These are phyloP conservation scores for Hyaena hyaena DNA, from an alignment of 2,113 vertebrate genomes.

Conservation along the genomic window DNA sequence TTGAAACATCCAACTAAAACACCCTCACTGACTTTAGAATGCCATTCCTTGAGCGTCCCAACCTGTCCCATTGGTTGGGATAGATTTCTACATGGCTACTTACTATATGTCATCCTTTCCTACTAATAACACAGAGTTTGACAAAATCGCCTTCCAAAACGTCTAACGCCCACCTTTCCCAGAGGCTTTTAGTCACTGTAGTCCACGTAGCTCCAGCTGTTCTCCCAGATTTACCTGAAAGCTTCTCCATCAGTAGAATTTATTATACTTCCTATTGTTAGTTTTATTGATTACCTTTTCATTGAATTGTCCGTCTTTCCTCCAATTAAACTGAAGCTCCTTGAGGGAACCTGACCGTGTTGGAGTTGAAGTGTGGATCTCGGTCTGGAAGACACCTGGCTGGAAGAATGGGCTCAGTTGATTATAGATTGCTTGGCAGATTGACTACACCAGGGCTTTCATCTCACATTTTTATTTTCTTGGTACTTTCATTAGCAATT, in stretches of 20 bases:
- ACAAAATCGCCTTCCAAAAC: background rate
- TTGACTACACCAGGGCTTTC: background rate
- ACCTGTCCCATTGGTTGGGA: rapidly evolving
- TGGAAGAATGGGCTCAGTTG: background rate
- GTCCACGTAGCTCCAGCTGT: background rate
- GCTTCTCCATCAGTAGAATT: background rate
- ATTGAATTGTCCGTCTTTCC: background rate
- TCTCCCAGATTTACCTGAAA: background rate
- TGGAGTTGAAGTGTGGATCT: background rate
- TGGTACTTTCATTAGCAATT: background rate
- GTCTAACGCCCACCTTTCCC: too few relatives aligned
- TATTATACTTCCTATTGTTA: background rate
- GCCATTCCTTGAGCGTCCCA: background rate
- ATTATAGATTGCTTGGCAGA: background rate
- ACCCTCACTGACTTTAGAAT: too few relatives aligned
- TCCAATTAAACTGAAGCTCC: background rate
- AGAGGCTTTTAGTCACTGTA: background rate
- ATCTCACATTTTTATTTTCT: background rate
- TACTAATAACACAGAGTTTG: background rate
- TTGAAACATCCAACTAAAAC: background rate
- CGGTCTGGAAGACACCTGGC: background rate
- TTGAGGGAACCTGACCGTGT: background rate
- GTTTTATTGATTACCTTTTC: background rate
- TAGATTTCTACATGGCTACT: background rate
- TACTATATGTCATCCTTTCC: background rate